Conservation (phyloP, 2,888 invertebrate species). For the Hedychridium roseum region DNA sequence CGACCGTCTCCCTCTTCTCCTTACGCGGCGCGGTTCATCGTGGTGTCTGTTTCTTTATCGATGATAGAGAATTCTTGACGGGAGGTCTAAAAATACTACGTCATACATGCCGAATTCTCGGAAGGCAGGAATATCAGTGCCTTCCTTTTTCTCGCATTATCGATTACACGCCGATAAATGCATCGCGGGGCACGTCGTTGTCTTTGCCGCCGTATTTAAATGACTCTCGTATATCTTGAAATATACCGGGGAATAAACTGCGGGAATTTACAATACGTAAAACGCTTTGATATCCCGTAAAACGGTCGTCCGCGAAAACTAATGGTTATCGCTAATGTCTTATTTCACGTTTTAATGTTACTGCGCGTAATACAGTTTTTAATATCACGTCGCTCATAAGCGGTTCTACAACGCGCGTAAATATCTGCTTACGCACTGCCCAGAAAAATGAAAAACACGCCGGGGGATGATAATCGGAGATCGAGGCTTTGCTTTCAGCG, state of each 20-base stretch:
- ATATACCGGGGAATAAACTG: too few species aligned
- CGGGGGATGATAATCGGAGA: slow-evolving; percentile 29
- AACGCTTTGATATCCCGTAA: too few species aligned
- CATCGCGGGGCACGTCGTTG: slow-evolving; percentile 14
- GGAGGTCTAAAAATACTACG: slow-evolving; percentile 41
- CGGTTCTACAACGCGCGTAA: too few species aligned
- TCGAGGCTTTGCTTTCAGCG: slow-evolving; percentile 11
- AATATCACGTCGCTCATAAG: too few species aligned
- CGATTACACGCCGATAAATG: slow-evolving; percentile 34
- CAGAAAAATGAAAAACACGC: too few species aligned
- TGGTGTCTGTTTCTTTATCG: slow-evolving; percentile 30
- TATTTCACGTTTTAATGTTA: too few species aligned
- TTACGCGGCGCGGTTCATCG: slow-evolving; percentile 14
- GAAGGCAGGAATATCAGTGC: slow-evolving; percentile 26
- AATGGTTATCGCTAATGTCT: too few species aligned
- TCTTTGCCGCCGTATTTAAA: not conserved
- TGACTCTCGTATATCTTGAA: too few species aligned
- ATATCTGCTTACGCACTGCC: too few species aligned
- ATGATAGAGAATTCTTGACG: slow-evolving; percentile 46
- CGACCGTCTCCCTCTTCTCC: slow-evolving; percentile 8
- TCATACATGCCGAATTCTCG: slow-evolving; percentile 35
- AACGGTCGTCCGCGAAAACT: too few species aligned
- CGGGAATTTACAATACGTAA: too few species aligned
- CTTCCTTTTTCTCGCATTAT: slow-evolving; percentile 28
- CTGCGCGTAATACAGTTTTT: too few species aligned